Evolutionary conservation across 2,888 invertebrate genomes (phyloP), one percentile per base, ranked within the genome.

Genomic region (Polymixis flavicincta): DNA sequence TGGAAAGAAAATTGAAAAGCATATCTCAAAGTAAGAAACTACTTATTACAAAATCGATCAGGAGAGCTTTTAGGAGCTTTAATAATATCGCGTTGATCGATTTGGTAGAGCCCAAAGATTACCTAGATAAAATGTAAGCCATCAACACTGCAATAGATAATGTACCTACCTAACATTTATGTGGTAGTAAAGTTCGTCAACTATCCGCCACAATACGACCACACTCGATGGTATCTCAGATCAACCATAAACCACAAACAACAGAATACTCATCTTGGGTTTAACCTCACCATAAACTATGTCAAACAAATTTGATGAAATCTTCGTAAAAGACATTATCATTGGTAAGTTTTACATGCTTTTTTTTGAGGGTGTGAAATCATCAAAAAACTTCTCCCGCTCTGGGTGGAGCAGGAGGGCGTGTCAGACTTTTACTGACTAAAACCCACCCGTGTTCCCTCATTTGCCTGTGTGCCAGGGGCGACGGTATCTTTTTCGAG

Each of bases 131-230:
- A 65, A 65, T n/a, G 28, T n/a, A 48, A 71, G 22, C 42, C 19
- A 65, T 74, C 52, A 83, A 74, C 76, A 68, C 54, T 73, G 68
- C 68, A 74, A 69, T 75, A 78, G 59, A 74, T 74, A 70, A 59
- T 83, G 68, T 73, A 54, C 11, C 42, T 42, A 42, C 42, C 11
- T 45, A 2, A 73, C 74, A 73, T 81, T 77, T 81, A 79, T 78
- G 60, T 22, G 68, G 71, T 50, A 76, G 50, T 85, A 74, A 80
- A 83, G 7, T 78, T 67, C 76, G 70, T 65, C 81, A 72, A 80
- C 74, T 63, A 68, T 65, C 42, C 28, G 32, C 55, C 68, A 28
- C 71, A 55, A 65, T 69, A 76, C 60, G 67, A 28, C 48, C 48
- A 48, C 42, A 17, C 22, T 67, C 45, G 50, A 64, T 69, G 37